Percentiles rank a stretch among this genome's conserved stretches.
Conservation (phyloP, 1,140 invertebrate genomes). For the Delia radicum region DNA sequence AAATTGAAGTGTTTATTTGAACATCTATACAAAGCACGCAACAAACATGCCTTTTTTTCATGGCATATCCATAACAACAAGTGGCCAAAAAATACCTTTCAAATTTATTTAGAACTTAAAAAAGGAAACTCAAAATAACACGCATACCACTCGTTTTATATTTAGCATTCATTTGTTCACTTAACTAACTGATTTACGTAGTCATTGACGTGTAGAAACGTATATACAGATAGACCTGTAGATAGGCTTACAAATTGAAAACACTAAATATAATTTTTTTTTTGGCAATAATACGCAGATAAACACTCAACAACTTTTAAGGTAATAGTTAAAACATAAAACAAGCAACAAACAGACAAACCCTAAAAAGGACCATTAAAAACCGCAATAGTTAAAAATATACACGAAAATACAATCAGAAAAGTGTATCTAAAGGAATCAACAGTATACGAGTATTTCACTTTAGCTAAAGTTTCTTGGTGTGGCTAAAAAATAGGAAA, state of each 20-base stretch:
- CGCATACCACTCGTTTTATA: background rate
- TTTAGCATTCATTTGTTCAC: too few relatives aligned
- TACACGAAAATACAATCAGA: background rate
- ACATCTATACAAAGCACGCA: background rate
- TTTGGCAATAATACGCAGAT: constrained; percentile 9
- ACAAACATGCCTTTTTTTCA: background rate
- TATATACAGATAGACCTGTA: background rate
- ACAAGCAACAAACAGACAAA: background rate
- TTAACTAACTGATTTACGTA: background rate
- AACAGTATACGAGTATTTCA: background rate
- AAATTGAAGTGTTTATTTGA: constrained; percentile 18
- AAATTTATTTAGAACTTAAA: background rate
- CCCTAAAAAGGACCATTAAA: too few relatives aligned
- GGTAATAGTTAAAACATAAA: background rate
- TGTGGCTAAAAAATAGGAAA: too few relatives aligned
- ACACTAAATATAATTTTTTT: background rate
- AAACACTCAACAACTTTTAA: background rate
- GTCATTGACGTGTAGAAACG: background rate
- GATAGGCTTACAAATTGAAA: background rate
- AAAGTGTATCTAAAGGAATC: background rate
- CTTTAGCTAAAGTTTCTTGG: background rate
- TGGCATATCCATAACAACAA: background rate
- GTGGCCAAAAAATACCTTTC: constrained; percentile 1
- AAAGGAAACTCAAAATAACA: background rate
- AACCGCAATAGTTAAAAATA: background rate